Evolutionary conservation across 2,888 invertebrate genomes (phyloP).

Genomic region (Prostheceraeus crozeri): DNA sequence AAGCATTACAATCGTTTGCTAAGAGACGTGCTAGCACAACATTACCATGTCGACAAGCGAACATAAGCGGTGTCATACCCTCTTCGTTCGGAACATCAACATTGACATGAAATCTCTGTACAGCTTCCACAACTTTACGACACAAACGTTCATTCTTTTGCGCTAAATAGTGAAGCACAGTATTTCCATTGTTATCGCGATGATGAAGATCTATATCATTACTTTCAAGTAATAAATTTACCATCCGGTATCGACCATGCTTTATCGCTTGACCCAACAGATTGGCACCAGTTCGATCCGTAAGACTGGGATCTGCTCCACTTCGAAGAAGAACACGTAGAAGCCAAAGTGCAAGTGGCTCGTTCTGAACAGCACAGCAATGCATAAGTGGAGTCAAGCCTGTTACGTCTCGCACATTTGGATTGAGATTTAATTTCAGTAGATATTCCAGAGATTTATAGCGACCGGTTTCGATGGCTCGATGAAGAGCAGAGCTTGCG

Average conservation of each 20-base stretch:
- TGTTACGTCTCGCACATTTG: neutral
- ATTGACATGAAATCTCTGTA: neutral
- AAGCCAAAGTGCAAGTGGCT: neutral
- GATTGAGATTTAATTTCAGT: neutral
- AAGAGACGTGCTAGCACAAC: neutral
- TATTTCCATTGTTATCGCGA: neutral
- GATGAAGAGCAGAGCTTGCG: neutral
- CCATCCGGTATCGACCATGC: neutral
- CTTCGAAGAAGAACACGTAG: neutral
- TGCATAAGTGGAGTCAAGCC: slow-evolving; percentile 18
- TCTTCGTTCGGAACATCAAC: neutral
- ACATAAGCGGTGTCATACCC: neutral
- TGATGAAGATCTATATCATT: slow-evolving; percentile 15
- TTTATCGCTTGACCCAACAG: neutral
- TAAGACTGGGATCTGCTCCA: neutral
- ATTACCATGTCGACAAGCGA: neutral
- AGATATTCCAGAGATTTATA: neutral
- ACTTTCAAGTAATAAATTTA: neutral
- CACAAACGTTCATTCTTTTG: neutral
- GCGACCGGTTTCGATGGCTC: slow-evolving; percentile 1
- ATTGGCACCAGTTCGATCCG: slow-evolving; percentile 5
- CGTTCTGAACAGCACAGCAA: neutral
- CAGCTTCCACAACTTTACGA: neutral
- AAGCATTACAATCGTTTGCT: neutral
- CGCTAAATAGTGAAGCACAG: slow-evolving; percentile 11